Conservation (phyloP, 2,113 vertebrate genomes). For the Pavo muticus region DNA sequence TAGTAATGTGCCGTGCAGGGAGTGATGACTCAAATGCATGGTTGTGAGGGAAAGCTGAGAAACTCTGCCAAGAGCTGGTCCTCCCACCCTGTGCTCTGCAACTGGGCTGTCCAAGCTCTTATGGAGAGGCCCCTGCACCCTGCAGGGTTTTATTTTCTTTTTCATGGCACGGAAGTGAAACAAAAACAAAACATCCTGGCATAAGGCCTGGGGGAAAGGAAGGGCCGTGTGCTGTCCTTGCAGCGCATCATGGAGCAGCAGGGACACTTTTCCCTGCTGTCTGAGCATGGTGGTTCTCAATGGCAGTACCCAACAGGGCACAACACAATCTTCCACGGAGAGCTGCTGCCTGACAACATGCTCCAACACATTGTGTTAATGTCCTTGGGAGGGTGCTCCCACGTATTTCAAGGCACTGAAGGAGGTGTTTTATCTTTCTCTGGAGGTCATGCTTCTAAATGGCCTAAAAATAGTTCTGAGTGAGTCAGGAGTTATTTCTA, state of each 20-base stretch:
- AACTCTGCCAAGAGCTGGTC: background rate
- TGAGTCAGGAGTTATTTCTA: constrained; percentile 18
- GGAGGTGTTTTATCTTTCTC: constrained; percentile 8
- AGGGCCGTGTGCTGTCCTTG: too few relatives aligned
- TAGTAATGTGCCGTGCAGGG: too few relatives aligned
- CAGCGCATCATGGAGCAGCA: too few relatives aligned
- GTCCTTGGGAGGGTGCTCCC: background rate
- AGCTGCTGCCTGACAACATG: background rate
- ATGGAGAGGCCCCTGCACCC: too few relatives aligned
- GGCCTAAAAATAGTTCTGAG: constrained; percentile 16
- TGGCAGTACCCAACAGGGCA: too few relatives aligned
- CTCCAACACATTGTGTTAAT: background rate
- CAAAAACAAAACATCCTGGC: too few relatives aligned
- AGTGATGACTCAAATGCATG: background rate
- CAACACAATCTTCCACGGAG: background rate
- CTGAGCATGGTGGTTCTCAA: too few relatives aligned
- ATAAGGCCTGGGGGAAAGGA: too few relatives aligned
- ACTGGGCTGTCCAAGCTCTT: background rate
- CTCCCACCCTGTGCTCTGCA: background rate
- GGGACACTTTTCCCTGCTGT: too few relatives aligned
- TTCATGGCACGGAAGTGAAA: too few relatives aligned
- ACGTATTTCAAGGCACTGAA: background rate
- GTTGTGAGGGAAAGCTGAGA: background rate
- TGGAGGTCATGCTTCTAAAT: constrained; percentile 2
- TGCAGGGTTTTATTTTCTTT: background rate